These are phyloP conservation scores for Lonchura striata DNA, from an alignment of 2,113 vertebrate species.

Conservation along the genomic window DNA sequence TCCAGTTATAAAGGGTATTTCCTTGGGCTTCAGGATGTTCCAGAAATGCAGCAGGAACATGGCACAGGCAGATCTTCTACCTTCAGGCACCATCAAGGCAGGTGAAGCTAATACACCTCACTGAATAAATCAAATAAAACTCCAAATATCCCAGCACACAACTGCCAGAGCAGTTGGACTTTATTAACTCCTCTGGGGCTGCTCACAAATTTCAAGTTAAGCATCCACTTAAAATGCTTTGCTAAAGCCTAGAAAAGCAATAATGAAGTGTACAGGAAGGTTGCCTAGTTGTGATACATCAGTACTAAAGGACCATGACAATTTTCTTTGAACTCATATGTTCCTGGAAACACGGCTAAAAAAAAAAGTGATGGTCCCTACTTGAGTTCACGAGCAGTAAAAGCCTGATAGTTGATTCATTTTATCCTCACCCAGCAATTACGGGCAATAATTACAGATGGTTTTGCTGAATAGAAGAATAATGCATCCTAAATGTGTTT, in stretches of 20 bases:
- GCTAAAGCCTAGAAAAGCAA: background rate
- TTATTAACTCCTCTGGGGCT: background rate
- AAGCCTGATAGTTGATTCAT: background rate
- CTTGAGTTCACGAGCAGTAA: background rate
- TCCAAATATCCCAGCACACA: background rate
- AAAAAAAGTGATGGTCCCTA: background rate
- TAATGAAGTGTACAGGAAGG: background rate
- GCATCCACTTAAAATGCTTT: background rate
- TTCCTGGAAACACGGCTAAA: background rate
- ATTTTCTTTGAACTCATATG: background rate
- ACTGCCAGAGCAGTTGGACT: background rate
- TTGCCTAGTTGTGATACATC: background rate
- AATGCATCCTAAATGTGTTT: conserved; percentile 42
- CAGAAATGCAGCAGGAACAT: background rate
- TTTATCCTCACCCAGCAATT: conserved; percentile 47
- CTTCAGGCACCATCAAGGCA: background rate
- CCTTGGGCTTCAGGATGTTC: background rate
- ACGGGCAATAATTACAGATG: conserved; percentile 44
- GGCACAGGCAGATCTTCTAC: background rate
- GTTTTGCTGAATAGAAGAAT: conserved; percentile 34
- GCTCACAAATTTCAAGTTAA: background rate
- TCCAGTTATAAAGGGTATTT: background rate
- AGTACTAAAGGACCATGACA: background rate
- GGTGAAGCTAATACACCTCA: background rate
- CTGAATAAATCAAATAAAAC: background rate